A percentile compares a stretch with the other conserved stretches of the same genome.
phyloP scores from a whole-genome alignment of 1,140 invertebrate species.

The Dreissena rostriformis region DNA sequence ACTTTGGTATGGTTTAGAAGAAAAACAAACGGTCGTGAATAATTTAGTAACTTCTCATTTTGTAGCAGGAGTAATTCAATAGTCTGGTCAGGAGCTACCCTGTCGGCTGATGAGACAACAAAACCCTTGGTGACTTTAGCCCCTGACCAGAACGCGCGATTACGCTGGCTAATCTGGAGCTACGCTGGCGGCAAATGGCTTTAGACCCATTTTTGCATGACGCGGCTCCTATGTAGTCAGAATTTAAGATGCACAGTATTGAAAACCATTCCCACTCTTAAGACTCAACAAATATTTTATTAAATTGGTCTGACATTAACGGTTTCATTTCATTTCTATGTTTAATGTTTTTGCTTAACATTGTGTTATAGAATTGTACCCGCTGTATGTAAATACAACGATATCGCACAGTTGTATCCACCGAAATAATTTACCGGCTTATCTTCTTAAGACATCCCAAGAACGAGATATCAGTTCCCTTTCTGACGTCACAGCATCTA shows the following conservation, averaged over 20 bases:
- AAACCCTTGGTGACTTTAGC: constrained; percentile 33
- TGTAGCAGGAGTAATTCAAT: no score
- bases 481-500: constrained; percentile 95
- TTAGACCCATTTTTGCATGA: no score
- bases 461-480: constrained; percentile 94
- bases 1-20: no score
- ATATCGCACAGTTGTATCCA: constrained; percentile 2
- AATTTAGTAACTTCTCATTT: no score
- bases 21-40: no score
- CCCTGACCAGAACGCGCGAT: constrained; percentile 20
- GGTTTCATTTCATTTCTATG: no score
- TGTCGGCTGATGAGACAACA: constrained; percentile 24
- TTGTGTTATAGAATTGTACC: neutral
- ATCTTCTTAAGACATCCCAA: constrained; percentile 91
- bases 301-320: neutral
- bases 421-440: constrained; percentile 16
- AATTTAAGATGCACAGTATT: neutral
- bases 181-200: no score
- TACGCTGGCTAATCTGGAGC: neutral
- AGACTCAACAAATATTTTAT: no score
- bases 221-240: neutral
- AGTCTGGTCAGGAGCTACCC: neutral
- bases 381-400: neutral
- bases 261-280: no score
- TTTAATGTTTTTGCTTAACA: neutral